Evolutionary conservation across 2,888 invertebrate genomes (phyloP).

Genomic region (Polia nebulosa): DNA sequence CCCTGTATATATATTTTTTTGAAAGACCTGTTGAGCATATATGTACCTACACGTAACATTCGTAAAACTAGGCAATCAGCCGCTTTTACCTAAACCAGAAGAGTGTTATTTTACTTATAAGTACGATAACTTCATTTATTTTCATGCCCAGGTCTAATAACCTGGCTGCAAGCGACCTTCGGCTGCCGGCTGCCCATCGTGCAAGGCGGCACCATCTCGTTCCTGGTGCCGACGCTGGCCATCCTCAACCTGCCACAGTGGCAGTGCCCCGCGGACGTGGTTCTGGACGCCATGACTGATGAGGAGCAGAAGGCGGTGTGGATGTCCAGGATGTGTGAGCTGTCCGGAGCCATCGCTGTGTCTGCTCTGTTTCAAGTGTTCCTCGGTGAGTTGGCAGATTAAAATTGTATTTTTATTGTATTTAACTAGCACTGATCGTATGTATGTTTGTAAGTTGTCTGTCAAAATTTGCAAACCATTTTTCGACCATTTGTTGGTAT

Average conservation of each 20-base stretch:
- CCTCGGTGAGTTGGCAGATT: conserved; percentile 90
- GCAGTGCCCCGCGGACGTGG: conserved; percentile 92
- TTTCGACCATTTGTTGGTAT: too few relatives aligned
- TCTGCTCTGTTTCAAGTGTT: conserved; percentile 94
- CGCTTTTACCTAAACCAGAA: too few relatives aligned
- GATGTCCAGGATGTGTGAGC: conserved; percentile 94
- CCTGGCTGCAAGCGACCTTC: conserved; percentile 93
- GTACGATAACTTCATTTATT: not conserved
- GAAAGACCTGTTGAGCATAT: too few relatives aligned
- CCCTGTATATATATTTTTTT: too few relatives aligned
- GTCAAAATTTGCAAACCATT: too few relatives aligned
- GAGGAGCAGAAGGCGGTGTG: conserved; percentile 92
- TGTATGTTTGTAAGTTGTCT: too few relatives aligned
- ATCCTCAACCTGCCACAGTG: conserved; percentile 93
- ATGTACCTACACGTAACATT: not conserved
- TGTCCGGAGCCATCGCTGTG: conserved; percentile 96
- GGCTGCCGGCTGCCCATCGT: conserved; percentile 95
- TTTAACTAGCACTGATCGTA: too few relatives aligned
- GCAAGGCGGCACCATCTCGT: conserved; percentile 95
- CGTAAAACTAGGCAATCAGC: not conserved
- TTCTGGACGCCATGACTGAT: conserved; percentile 89
- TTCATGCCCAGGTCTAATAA: conserved; percentile 91
- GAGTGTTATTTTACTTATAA: not conserved
- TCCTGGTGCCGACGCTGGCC: conserved; percentile 95
- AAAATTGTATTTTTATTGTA: too few relatives aligned